phyloP scores from a whole-genome alignment of 2,113 vertebrate genomes.

The Sinocyclocheilus rhinocerous region DNA sequence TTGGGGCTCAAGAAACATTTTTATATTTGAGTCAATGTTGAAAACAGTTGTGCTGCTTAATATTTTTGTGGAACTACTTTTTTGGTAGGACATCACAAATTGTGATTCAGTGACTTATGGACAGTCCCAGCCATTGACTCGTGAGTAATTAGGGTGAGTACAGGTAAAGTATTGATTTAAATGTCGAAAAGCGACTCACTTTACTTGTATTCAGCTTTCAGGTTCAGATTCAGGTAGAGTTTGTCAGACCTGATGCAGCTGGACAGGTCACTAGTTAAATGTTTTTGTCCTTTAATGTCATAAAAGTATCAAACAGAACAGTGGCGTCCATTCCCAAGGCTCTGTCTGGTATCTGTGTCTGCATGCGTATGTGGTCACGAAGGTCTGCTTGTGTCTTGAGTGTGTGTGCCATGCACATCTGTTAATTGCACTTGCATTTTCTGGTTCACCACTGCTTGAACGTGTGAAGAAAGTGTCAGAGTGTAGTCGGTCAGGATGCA shows the following conservation, averaged over 20 bases:
- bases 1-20: too few species aligned
- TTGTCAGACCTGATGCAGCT: background rate
- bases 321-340: background rate
- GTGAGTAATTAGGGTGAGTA: background rate
- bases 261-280: background rate
- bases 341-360: background rate
- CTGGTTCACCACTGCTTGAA: constrained; percentile 26
- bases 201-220: background rate
- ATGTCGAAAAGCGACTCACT: background rate
- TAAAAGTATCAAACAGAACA: background rate
- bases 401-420: constrained; percentile 40
- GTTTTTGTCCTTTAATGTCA: background rate
- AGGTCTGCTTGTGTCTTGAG: constrained; percentile 12
- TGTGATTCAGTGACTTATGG: background rate
- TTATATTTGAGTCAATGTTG: too few species aligned
- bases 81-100: too few species aligned
- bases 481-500: constrained; percentile 29
- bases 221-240: background rate
- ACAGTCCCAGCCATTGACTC: background rate
- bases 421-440: constrained; percentile 37
- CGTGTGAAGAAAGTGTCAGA: constrained; percentile 33
- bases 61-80: too few species aligned
- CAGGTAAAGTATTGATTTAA: background rate
- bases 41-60: too few species aligned
- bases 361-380: background rate